A percentile compares a stretch with the other conserved stretches of the same genome.
Evolutionary conservation across 1,140 invertebrate species (phyloP).

Genomic region (Asobara japonica): DNA sequence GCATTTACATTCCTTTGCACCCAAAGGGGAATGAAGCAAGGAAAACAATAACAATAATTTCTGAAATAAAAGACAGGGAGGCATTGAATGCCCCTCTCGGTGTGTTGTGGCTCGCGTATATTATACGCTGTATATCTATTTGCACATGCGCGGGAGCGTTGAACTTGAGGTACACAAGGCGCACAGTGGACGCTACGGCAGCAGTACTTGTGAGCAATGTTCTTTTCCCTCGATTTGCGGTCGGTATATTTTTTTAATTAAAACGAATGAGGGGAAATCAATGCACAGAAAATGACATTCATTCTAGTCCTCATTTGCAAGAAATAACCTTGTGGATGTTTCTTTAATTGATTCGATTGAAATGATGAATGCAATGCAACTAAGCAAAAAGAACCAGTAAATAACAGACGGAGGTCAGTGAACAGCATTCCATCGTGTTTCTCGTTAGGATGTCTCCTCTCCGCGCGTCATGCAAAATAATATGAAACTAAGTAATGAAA

Average conservation of each 20-base stretch:
- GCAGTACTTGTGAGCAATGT: conserved; percentile 12
- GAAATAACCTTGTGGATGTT: background rate
- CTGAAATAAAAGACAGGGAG: conserved; percentile 37
- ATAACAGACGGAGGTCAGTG: background rate
- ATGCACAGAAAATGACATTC: background rate
- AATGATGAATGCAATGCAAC: background rate
- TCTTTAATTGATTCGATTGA: background rate
- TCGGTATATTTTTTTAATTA: background rate
- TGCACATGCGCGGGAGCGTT: conserved; percentile 60
- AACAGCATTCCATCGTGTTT: background rate
- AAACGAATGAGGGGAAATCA: background rate
- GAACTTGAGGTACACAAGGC: conserved; percentile 51
- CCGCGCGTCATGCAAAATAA: background rate
- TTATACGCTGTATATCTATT: conserved; percentile 39
- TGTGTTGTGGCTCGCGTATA: conserved; percentile 42
- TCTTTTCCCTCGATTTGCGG: background rate
- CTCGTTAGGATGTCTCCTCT: background rate
- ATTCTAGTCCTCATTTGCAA: background rate
- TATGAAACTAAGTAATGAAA: background rate
- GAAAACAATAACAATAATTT: conserved; percentile 50
- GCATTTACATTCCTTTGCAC: conserved; percentile 22
- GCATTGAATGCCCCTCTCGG: conserved; percentile 45
- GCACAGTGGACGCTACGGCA: conserved; percentile 11
- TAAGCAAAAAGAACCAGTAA: background rate
- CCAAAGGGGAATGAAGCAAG: conserved; percentile 48